These are phyloP conservation scores for Callosobruchus maculatus DNA, from an alignment of 2,888 invertebrate genomes.

Conservation along the genomic window DNA sequence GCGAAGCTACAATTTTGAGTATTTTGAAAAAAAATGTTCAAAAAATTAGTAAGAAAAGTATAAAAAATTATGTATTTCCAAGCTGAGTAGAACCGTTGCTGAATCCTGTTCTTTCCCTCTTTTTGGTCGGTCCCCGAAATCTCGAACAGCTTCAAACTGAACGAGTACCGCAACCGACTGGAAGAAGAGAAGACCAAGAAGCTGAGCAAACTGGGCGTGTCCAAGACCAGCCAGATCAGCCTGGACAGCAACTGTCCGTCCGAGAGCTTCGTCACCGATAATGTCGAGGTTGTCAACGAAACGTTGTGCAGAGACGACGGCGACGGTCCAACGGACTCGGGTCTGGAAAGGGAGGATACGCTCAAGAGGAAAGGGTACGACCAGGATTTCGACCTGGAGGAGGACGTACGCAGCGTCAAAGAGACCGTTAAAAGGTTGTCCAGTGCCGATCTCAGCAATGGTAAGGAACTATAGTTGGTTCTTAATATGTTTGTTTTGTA, in stretches of 20 bases:
- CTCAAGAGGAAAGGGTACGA: slow-evolving; percentile 16
- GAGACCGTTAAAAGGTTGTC: slow-evolving; percentile 29
- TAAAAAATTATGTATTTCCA: no score
- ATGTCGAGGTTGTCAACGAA: slow-evolving; percentile 37
- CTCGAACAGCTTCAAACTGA: slow-evolving; percentile 44
- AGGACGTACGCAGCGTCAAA: slow-evolving; percentile 13
- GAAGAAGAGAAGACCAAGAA: slow-evolving; percentile 33
- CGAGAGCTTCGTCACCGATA: slow-evolving; percentile 36
- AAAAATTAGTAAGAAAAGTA: no score
- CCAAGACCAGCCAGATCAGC: slow-evolving; percentile 48
- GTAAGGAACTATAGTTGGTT: slow-evolving; percentile 9
- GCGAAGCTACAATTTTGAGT: no score
- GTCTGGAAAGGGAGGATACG: slow-evolving; percentile 18
- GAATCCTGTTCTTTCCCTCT: neutral
- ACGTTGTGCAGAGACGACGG: slow-evolving; percentile 20
- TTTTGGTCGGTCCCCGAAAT: neutral
- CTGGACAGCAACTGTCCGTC: slow-evolving; percentile 39
- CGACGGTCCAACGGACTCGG: slow-evolving; percentile 12
- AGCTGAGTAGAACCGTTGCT: neutral
- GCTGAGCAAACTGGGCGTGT: slow-evolving; percentile 46
- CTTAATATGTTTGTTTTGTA: no score
- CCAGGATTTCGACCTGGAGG: slow-evolving; percentile 15
- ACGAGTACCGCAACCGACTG: slow-evolving; percentile 43
- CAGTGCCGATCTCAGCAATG: slow-evolving; percentile 23
- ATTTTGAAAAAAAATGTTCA: no score